Percentiles rank a stretch among this genome's conserved stretches.
These are phyloP conservation scores for Pentamera pediparva DNA, from an alignment of 53 echinoderm and acorn worm genomes.

Conservation along the genomic window DNA sequence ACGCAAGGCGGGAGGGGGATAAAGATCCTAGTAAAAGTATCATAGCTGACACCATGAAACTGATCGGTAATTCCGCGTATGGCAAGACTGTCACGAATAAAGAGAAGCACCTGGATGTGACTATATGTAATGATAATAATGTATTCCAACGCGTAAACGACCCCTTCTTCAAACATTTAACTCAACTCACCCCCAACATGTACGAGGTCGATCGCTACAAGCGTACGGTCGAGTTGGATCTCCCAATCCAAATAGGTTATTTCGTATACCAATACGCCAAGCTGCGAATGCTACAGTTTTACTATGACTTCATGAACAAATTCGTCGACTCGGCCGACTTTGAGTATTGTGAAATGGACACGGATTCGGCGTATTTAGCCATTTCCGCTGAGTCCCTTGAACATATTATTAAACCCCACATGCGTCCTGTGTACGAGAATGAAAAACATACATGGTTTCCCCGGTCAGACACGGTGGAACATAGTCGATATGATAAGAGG, in stretches of 20 bases:
- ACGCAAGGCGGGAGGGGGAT: conserved; percentile 36
- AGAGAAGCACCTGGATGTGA: conserved; percentile 23
- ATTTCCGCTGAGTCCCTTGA: conserved; percentile 32
- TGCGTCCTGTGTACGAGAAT: not conserved
- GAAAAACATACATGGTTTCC: conserved; percentile 45
- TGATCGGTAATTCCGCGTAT: conserved; percentile 26
- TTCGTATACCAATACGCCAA: conserved; percentile 54
- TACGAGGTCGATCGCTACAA: conserved; percentile 24
- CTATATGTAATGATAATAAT: not conserved
- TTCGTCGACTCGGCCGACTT: conserved; percentile 29
- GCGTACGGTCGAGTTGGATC: not conserved
- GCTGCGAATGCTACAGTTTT: conserved; percentile 35
- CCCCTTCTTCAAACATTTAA: not conserved
- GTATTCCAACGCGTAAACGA: conserved; percentile 18
- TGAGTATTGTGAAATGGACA: conserved; percentile 54
- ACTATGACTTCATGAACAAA: conserved; percentile 29
- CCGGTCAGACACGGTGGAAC: conserved; percentile 22
- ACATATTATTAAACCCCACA: conserved; percentile 24
- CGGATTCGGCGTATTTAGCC: conserved; percentile 44
- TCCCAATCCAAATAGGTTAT: conserved; percentile 47
- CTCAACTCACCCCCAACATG: not conserved
- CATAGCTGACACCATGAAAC: conserved; percentile 22
- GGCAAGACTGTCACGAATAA: conserved; percentile 37
- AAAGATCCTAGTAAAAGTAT: not conserved
- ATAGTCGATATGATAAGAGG: conserved; percentile 18